Conservation (phyloP, 2,888 invertebrate species). For the Caenorhabditis sinica region DNA sequence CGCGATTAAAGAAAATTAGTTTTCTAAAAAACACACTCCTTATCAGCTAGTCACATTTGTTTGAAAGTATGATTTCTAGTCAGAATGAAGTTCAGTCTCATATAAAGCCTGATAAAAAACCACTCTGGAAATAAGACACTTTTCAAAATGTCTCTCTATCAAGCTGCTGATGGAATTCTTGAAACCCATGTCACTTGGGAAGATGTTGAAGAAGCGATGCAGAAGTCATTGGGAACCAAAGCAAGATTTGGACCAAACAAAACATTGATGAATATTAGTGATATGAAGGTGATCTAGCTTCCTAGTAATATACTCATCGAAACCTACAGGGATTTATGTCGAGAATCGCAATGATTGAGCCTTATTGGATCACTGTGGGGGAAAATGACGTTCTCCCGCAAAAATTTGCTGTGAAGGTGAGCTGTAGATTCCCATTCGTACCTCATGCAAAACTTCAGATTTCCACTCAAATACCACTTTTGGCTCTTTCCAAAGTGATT, state of each 20-base stretch:
- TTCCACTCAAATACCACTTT: background rate
- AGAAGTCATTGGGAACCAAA: slow-evolving; percentile 5
- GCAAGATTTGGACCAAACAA: slow-evolving; percentile 25
- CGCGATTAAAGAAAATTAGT: too few relatives aligned
- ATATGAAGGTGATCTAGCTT: slow-evolving; percentile 36
- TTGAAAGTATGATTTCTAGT: too few relatives aligned
- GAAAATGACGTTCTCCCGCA: slow-evolving; percentile 18
- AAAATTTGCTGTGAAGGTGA: slow-evolving; percentile 25
- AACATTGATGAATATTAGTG: slow-evolving; percentile 43
- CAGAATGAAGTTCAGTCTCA: too few relatives aligned
- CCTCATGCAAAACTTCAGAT: background rate
- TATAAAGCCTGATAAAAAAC: too few relatives aligned
- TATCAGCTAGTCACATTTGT: too few relatives aligned
- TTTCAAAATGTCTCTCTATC: slow-evolving; percentile 16
- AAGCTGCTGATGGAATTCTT: slow-evolving; percentile 31
- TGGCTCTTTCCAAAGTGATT: background rate
- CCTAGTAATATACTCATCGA: background rate
- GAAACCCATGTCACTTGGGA: slow-evolving; percentile 49
- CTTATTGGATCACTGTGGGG: slow-evolving; percentile 48
- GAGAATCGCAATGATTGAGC: slow-evolving; percentile 45
- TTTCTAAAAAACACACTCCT: too few relatives aligned
- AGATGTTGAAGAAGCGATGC: slow-evolving; percentile 20
- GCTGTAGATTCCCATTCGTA: background rate
- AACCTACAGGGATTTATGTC: slow-evolving; percentile 48
- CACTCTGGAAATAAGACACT: too few relatives aligned